Conservation (phyloP, 1,140 invertebrate species). For the Homalodisca vitripennis region DNA sequence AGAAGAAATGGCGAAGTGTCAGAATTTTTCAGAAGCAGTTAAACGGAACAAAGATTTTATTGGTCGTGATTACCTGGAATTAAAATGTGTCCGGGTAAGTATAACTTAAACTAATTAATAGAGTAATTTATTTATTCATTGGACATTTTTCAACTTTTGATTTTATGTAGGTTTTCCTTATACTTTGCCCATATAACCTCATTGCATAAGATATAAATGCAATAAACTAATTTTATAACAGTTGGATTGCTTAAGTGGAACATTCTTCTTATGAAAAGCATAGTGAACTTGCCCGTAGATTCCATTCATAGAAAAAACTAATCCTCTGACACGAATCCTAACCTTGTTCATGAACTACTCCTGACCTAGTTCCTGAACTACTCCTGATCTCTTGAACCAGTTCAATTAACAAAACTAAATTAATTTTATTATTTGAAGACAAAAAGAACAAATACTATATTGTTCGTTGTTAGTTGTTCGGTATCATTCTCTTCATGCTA, state of each 20-base stretch:
- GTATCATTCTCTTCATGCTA: no score
- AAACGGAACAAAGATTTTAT: constrained; percentile 63
- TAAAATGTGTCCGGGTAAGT: constrained; percentile 61
- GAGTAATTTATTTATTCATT: neutral
- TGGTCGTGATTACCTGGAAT: constrained; percentile 58
- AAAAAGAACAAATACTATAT: no score
- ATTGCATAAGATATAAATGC: neutral
- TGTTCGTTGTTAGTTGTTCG: no score
- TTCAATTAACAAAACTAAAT: neutral
- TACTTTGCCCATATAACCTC: neutral
- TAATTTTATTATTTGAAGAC: neutral
- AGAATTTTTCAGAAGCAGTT: constrained; percentile 64
- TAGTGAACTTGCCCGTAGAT: no score
- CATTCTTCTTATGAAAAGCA: neutral
- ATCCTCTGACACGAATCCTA: no score
- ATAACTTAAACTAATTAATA: neutral
- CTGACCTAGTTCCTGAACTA: no score
- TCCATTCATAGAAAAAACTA: no score
- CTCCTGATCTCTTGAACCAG: neutral
- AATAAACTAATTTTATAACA: neutral
- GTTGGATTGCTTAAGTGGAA: neutral
- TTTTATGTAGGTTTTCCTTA: no score
- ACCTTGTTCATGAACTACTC: no score
- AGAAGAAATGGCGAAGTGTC: constrained; percentile 74
- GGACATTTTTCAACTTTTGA: no score